Conservation (phyloP, 2,113 vertebrate species). For the Gorsachius goisagi region DNA sequence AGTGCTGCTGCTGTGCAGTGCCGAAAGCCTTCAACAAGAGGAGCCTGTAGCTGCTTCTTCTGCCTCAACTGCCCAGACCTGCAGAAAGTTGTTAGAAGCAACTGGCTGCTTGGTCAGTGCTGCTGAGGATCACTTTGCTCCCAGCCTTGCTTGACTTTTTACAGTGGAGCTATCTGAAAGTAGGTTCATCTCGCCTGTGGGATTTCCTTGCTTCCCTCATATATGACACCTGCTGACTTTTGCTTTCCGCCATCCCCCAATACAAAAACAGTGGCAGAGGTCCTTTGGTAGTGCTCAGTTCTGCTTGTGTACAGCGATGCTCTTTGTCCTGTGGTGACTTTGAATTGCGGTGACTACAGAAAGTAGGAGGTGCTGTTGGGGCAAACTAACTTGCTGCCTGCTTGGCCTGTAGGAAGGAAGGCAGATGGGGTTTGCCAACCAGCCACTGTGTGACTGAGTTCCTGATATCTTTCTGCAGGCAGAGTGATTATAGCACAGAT, state of each 20-base stretch:
- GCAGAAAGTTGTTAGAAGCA: accelerated
- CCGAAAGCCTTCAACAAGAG: not conserved
- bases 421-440: not conserved
- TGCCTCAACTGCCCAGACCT: not conserved
- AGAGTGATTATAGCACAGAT: not conserved
- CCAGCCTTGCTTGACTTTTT: not conserved
- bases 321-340: not conserved
- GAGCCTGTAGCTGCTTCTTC: not conserved
- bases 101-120: not conserved
- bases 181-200: not conserved
- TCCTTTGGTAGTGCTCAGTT: not conserved
- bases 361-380: not conserved
- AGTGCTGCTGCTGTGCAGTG: not conserved
- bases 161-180: not conserved
- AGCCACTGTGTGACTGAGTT: not conserved
- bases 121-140: not conserved
- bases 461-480: not conserved
- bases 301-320: not conserved
- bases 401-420: not conserved
- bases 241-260: accelerated
- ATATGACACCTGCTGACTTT: not conserved
- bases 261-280: not conserved
- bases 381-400: not conserved
- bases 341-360: accelerated
- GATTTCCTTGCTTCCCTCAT: not conserved